phyloP scores from a whole-genome alignment of 1,140 invertebrate species.

The Bombus haemorrhoidalis region DNA sequence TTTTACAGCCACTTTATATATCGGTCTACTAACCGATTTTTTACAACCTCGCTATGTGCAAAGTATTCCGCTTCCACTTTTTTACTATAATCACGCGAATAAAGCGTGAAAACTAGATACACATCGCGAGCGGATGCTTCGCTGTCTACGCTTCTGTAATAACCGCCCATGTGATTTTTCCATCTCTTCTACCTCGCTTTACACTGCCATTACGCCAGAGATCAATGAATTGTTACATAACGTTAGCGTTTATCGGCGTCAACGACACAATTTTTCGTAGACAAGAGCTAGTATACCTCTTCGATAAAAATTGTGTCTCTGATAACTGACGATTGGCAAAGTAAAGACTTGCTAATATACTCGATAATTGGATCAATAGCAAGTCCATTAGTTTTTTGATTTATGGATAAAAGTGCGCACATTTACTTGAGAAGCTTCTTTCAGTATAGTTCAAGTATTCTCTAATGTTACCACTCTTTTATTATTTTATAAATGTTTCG shows the following conservation, averaged over 20 bases:
- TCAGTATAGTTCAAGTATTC: background rate
- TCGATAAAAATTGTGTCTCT: background rate
- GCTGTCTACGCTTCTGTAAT: background rate
- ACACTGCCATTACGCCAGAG: constrained; percentile 3
- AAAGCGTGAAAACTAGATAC: background rate
- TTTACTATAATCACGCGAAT: constrained; percentile 2
- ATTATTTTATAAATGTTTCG: no score
- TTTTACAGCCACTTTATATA: background rate
- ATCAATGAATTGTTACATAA: constrained; percentile 38
- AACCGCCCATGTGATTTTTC: background rate
- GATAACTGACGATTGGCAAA: background rate
- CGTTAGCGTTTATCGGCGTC: no score
- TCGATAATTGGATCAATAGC: background rate
- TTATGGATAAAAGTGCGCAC: background rate
- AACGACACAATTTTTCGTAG: background rate
- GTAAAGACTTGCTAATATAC: background rate
- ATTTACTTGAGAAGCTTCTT: background rate
- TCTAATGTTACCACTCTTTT: no score
- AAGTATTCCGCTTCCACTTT: background rate
- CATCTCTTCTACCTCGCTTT: background rate
- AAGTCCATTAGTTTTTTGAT: background rate
- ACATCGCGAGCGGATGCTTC: background rate
- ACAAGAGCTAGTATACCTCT: background rate
- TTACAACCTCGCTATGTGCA: background rate
- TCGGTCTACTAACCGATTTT: background rate